These are phyloP conservation scores for Hiodon alosoides DNA, from an alignment of 2,113 vertebrate genomes.

Conservation along the genomic window DNA sequence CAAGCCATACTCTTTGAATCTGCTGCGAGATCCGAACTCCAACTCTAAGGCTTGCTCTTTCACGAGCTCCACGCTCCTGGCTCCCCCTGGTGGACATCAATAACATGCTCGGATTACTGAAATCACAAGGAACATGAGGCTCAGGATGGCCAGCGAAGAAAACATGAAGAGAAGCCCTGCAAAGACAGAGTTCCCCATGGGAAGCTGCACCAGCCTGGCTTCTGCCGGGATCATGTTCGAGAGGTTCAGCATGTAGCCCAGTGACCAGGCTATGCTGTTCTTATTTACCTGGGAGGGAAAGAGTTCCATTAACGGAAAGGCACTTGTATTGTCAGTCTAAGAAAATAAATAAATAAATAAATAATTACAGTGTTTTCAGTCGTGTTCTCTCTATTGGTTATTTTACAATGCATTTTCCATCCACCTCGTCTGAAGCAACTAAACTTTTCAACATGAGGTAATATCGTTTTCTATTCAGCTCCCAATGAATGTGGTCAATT, in stretches of 20 bases:
- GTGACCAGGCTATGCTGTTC: slow-evolving; percentile 84
- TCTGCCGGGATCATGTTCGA: slow-evolving; percentile 94
- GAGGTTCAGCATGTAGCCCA: slow-evolving; percentile 87
- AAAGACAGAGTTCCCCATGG: slow-evolving; percentile 69
- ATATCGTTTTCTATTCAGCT: too few relatives aligned
- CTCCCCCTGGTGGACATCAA: slow-evolving; percentile 38
- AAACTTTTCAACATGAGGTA: too few relatives aligned
- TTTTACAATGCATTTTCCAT: too few relatives aligned
- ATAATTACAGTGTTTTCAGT: neutral
- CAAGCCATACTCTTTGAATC: neutral
- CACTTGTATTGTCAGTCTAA: neutral
- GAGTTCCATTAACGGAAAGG: slow-evolving; percentile 18
- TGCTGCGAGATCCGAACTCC: neutral
- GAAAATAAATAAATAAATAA: neutral
- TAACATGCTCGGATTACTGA: slow-evolving; percentile 56
- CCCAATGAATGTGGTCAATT: too few relatives aligned
- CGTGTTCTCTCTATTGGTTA: neutral
- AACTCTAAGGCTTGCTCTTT: neutral
- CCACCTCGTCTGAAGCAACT: too few relatives aligned
- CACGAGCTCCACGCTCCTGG: neutral
- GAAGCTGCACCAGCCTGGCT: slow-evolving; percentile 60
- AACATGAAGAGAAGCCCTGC: slow-evolving; percentile 74
- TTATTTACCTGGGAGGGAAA: slow-evolving; percentile 68
- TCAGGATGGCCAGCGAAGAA: slow-evolving; percentile 63
- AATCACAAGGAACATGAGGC: slow-evolving; percentile 64